These are phyloP conservation scores for Muraenolepis orangiensis DNA, from an alignment of 2,797 vertebrate genomes.

Conservation along the genomic window DNA sequence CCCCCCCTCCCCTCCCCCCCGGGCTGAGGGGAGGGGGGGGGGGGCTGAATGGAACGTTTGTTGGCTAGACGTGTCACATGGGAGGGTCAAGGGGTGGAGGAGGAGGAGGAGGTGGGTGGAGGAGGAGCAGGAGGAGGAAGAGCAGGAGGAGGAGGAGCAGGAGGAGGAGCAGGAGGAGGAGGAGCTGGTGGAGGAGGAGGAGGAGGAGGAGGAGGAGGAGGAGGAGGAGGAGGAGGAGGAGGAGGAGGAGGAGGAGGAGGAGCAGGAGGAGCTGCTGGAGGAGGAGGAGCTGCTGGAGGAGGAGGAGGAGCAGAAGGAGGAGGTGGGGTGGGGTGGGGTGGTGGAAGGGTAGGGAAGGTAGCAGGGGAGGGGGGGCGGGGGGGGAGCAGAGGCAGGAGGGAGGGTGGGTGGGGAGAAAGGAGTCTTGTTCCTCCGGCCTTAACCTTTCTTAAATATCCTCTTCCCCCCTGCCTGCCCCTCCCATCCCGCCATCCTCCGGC, in stretches of 20 bases:
- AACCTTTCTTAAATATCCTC: slow-evolving; percentile 75
- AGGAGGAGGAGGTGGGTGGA: slow-evolving; percentile 71
- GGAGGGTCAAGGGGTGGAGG: slow-evolving; percentile 71
- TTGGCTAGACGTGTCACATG: slow-evolving; percentile 77
- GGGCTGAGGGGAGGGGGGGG: no score
- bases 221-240: no score
- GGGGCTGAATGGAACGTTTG: slow-evolving; percentile 77
- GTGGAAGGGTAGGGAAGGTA: no score
- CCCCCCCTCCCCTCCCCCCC: slow-evolving; percentile 69
- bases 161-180: not conserved
- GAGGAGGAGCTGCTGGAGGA: no score
- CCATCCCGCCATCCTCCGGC: slow-evolving; percentile 50
- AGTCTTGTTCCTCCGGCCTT: slow-evolving; percentile 75
- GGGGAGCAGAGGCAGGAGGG: not conserved
- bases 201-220: not conserved
- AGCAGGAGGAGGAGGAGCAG: not conserved
- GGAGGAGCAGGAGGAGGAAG: slow-evolving; percentile 21
- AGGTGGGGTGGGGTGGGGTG: no score
- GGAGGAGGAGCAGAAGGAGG: no score
- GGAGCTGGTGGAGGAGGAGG: no score
- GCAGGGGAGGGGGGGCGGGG: no score
- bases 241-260: no score
- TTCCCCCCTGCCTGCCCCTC: slow-evolving; percentile 47
- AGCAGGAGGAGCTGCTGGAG: no score
- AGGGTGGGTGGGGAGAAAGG: slow-evolving; percentile 63